A percentile compares a stretch with the other conserved stretches of the same genome.
Conservation (phyloP, 2,888 invertebrate species). For the Tetragnatha montana region DNA sequence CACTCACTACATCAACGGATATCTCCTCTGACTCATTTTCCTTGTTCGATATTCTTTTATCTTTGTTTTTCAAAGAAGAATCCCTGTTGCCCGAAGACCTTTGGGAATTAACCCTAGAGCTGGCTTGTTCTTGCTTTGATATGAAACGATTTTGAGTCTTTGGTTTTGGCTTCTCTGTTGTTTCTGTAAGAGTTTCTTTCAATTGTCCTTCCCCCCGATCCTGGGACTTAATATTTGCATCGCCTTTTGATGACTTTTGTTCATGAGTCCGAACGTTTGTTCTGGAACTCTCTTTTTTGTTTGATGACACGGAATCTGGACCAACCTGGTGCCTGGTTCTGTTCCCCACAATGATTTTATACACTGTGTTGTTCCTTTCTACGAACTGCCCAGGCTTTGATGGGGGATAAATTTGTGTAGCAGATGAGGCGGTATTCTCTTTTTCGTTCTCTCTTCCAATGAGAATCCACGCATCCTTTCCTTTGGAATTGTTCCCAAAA, state of each 20-base stretch:
- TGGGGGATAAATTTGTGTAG: not conserved
- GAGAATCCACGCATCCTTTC: slow-evolving; percentile 37
- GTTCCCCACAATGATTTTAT: slow-evolving; percentile 51
- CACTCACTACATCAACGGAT: not conserved
- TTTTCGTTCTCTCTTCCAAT: not conserved
- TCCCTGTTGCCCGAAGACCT: too few species aligned
- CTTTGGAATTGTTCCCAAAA: slow-evolving; percentile 15
- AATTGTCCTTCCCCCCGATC: not conserved
- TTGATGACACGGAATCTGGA: not conserved
- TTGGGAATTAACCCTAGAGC: too few species aligned
- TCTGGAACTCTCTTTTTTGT: not conserved
- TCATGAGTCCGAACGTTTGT: not conserved
- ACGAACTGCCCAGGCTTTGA: not conserved
- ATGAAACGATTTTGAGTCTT: too few species aligned
- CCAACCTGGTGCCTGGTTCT: not conserved
- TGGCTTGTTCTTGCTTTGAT: too few species aligned
- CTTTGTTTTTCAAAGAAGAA: too few species aligned
- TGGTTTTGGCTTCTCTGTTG: not conserved
- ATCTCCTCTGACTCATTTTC: too few species aligned
- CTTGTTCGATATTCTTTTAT: too few species aligned
- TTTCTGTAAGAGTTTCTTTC: not conserved
- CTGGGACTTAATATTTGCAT: too few species aligned
- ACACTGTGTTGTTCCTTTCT: not conserved
- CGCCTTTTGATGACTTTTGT: too few species aligned
- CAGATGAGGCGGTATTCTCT: too few species aligned